These are phyloP conservation scores for Calonectris borealis DNA, from an alignment of 2,113 vertebrate species.

Conservation along the genomic window DNA sequence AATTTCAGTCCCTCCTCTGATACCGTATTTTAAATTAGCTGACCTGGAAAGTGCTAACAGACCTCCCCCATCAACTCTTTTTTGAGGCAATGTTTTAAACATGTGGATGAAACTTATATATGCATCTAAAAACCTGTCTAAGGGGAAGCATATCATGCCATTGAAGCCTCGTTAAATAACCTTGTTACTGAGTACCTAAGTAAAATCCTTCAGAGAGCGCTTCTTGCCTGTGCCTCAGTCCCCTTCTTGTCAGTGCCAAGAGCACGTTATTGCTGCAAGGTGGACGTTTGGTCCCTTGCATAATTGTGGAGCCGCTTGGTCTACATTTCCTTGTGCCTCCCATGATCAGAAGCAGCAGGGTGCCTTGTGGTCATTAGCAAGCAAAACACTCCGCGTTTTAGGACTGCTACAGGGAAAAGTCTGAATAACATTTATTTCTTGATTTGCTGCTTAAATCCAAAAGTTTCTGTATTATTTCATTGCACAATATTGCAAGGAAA, in stretches of 20 bases:
- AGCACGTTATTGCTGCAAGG: background rate
- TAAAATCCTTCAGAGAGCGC: background rate
- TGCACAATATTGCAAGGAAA: background rate
- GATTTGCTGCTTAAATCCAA: background rate
- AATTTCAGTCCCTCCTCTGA: background rate
- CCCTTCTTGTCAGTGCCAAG: background rate
- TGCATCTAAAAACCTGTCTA: background rate
- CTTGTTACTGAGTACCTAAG: background rate
- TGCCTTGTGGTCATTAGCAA: background rate
- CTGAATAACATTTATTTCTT: background rate
- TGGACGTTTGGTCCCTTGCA: rapidly evolving
- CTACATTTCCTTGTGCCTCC: background rate
- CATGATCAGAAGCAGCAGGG: background rate
- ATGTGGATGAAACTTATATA: background rate
- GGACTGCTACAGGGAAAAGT: background rate
- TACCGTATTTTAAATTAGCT: background rate
- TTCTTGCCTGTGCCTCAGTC: background rate
- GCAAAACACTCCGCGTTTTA: background rate
- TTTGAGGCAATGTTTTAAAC: background rate
- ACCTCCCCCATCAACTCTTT: background rate
- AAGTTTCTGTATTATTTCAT: background rate
- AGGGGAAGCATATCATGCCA: background rate
- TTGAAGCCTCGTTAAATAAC: background rate
- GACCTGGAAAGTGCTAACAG: background rate
- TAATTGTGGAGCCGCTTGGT: background rate